A percentile compares a stretch with the other conserved stretches of the same genome.
Conservation (phyloP, 2,113 vertebrate genomes). For the Pagrus major region DNA sequence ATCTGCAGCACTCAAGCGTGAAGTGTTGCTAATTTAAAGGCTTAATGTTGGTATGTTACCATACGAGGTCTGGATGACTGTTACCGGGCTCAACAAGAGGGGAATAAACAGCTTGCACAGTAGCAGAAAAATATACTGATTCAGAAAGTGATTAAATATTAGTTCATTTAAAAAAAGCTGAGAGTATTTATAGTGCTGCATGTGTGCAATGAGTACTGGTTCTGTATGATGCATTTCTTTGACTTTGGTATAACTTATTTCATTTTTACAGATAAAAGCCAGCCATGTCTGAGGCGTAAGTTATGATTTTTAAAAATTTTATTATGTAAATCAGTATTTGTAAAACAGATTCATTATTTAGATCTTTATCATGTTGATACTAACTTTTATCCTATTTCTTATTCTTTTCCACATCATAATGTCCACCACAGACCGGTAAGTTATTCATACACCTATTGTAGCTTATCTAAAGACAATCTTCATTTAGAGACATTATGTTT, state of each 20-base stretch:
- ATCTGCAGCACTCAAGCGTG: conserved; percentile 7
- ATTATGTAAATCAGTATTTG: conserved; percentile 15
- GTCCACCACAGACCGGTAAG: conserved; percentile 66
- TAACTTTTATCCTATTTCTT: not conserved
- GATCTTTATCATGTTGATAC: not conserved
- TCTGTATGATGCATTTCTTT: not conserved
- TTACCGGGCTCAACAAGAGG: conserved; percentile 10
- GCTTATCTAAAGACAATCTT: not conserved
- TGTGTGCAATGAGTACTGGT: not conserved
- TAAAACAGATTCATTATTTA: not conserved
- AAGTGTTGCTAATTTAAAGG: conserved; percentile 39
- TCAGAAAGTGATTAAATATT: not conserved
- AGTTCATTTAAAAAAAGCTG: not conserved
- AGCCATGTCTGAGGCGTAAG: conserved; percentile 81
- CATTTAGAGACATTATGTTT: not conserved
- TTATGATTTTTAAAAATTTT: conserved; percentile 8
- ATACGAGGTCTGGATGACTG: conserved; percentile 9
- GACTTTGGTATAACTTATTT: not conserved
- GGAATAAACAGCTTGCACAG: not conserved
- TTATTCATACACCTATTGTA: not conserved
- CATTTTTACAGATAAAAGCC: conserved; percentile 38
- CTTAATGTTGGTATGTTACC: conserved; percentile 23
- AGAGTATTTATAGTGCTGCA: not conserved
- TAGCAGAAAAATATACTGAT: not conserved
- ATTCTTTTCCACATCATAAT: conserved; percentile 6